Percentiles rank a stretch among this genome's conserved stretches.
Evolutionary conservation across 2,113 vertebrate genomes (phyloP).

Genomic region (Mola mola): DNA sequence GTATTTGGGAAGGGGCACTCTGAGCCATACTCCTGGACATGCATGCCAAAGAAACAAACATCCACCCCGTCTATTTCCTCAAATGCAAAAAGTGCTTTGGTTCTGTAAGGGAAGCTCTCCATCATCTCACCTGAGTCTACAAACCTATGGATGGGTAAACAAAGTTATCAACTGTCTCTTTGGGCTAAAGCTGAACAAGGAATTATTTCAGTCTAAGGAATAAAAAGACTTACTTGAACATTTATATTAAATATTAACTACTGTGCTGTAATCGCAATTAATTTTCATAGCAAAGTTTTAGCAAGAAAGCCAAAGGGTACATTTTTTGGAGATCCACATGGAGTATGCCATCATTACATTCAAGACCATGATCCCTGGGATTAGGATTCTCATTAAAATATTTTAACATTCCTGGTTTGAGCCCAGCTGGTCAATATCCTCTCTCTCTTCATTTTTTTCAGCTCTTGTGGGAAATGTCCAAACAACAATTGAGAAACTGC

Average conservation of each 20-base stretch:
- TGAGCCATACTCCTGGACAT: slow-evolving; percentile 97
- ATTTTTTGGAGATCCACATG: not conserved
- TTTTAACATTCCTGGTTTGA: too few relatives aligned
- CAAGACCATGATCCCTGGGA: not conserved
- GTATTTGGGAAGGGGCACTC: slow-evolving; percentile 96
- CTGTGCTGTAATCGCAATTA: not conserved
- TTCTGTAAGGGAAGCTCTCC: slow-evolving; percentile 96
- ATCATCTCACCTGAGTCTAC: slow-evolving; percentile 96
- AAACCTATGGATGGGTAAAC: slow-evolving; percentile 82
- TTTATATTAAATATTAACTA: not conserved
- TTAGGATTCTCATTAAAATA: not conserved
- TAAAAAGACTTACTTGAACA: not conserved
- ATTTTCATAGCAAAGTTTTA: not conserved
- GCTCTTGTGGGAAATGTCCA: not conserved
- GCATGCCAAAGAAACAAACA: slow-evolving; percentile 99
- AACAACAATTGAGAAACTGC: not conserved
- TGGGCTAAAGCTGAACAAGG: too few relatives aligned
- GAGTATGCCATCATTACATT: not conserved
- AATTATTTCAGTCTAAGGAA: too few relatives aligned
- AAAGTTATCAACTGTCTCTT: too few relatives aligned
- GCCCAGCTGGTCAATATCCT: too few relatives aligned
- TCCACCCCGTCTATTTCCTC: slow-evolving; percentile 98
- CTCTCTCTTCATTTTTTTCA: not conserved
- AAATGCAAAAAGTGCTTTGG: slow-evolving; percentile 99
- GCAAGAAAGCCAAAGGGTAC: not conserved